Evolutionary conservation across 2,797 vertebrate genomes (phyloP).

Genomic region (Enteromius unitaeniatus): DNA sequence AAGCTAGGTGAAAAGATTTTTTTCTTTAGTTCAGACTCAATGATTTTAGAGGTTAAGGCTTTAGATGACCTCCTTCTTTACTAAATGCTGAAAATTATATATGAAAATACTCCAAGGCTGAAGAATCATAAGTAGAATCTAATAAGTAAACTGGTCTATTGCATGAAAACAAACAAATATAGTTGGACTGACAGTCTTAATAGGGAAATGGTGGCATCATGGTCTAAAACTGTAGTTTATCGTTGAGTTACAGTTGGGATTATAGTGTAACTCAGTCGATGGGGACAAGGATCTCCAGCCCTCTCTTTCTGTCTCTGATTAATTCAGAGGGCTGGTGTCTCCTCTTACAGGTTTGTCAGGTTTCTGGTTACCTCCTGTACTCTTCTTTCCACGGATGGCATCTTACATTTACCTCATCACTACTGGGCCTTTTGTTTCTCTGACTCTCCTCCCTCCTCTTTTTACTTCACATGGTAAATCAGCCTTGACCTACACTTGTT

Average conservation of each 20-base stretch:
- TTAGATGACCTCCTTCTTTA: not conserved
- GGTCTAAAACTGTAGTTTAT: slow-evolving; percentile 26
- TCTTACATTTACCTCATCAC: slow-evolving; percentile 54
- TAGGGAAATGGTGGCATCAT: not conserved
- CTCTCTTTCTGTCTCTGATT: slow-evolving; percentile 51
- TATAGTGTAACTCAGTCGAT: slow-evolving; percentile 14
- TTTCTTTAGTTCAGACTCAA: not conserved
- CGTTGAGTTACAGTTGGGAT: slow-evolving; percentile 5
- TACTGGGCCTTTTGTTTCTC: slow-evolving; percentile 57
- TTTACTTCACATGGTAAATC: slow-evolving; percentile 20
- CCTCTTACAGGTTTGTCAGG: slow-evolving; percentile 58
- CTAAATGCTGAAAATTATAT: not conserved
- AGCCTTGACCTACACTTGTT: slow-evolving; percentile 22
- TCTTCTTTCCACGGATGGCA: slow-evolving; percentile 51
- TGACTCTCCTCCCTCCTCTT: slow-evolving; percentile 38
- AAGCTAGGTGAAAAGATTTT: not conserved
- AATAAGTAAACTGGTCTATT: not conserved
- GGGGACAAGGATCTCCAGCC: not conserved
- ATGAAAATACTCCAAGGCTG: not conserved
- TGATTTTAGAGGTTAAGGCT: not conserved
- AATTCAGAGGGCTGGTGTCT: slow-evolving; percentile 62
- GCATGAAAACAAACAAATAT: not conserved
- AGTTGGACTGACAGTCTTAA: not conserved
- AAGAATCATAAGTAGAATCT: no score
- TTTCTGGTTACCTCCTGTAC: slow-evolving; percentile 62